Base-by-base conservation (phyloP, 2,797 vertebrate genomes). In the Phataginus tricuspis region DNA sequence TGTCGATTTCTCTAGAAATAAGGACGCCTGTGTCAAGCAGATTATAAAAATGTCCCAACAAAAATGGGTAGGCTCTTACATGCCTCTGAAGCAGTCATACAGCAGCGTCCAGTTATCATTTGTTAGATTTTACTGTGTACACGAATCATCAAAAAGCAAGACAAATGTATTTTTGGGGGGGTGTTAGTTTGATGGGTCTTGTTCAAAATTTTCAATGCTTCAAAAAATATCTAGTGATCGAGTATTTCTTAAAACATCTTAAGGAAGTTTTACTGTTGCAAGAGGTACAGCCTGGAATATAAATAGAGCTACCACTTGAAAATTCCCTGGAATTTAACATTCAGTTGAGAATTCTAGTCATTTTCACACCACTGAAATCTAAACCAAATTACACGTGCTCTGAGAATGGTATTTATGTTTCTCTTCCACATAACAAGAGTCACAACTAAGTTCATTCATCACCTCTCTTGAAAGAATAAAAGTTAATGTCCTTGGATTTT, bases 191-290 rank as follows among this genome's bases (percentile, higher is more conserved):
- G 77, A 90, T 61, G 88, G 66, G 55, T 92, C 93, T 87, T 77
- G 16, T 71, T 86, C 66, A 91, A 90, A 71, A 80, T 34, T 75
- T 85, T 94, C 34, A 42, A 7, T 57, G 77, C 79, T 77, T 87
- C 66, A 49, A 68, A 86, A 96, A 66, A 1, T 16, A 93, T 37
- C 55, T 59, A 83, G 53, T 53, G 69, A 86, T 27, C 16, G 29
- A 87, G 18, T 14, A 94, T 68, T 91, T 91, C 57, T 91, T 88
- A 72, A 97, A 97, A 93, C 82, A 97, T 94, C 93, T 97, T 96
- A 93, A 96, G 83, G 91, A 92, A 95, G 80, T 79, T 95, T 94
- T 95, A 83, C 86, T 84, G 7, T 92, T 86, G 27, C 18, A 95
- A 72, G 61, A 94, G 31, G 37, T 77, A 90, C 7, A 55, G 29